Evolutionary conservation across 2,888 invertebrate genomes (phyloP).

Genomic region (Chrysolina americana): DNA sequence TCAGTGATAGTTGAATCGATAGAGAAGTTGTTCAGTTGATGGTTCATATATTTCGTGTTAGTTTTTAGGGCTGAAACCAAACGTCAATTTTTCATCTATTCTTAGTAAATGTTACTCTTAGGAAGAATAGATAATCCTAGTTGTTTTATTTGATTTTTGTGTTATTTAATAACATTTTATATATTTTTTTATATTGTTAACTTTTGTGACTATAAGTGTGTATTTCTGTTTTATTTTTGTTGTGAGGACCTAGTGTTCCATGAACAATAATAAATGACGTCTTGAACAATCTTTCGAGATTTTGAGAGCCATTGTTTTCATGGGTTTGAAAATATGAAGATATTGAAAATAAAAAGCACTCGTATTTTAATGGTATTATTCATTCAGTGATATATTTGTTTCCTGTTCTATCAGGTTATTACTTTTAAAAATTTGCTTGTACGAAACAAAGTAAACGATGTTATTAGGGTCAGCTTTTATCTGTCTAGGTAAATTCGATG

Average conservation of each 20-base stretch:
- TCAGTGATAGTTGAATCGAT: not conserved
- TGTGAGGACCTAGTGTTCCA: not conserved
- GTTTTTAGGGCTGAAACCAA: not conserved
- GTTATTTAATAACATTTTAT: slow-evolving; percentile 15
- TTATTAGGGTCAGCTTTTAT: too few species aligned
- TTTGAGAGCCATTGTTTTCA: not conserved
- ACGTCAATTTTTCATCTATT: slow-evolving; percentile 17
- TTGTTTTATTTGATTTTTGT: not conserved
- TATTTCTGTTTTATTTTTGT: not conserved
- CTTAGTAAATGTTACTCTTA: slow-evolving; percentile 14
- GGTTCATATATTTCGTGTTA: slow-evolving; percentile 3
- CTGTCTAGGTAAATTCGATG: too few species aligned
- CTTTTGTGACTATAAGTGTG: slow-evolving; percentile 5
- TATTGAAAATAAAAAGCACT: slow-evolving; percentile 8
- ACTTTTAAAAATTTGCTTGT: too few species aligned
- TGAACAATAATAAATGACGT: not conserved
- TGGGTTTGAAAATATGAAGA: not conserved
- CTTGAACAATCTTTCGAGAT: not conserved
- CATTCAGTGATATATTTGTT: too few species aligned
- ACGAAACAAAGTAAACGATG: too few species aligned
- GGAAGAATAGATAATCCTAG: not conserved
- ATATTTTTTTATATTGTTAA: slow-evolving; percentile 18
- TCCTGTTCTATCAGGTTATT: too few species aligned
- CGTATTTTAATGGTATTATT: not conserved
- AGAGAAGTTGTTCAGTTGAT: not conserved